These are phyloP conservation scores for Leptinotarsa haldemani DNA, from an alignment of 2,888 invertebrate genomes.

Conservation along the genomic window DNA sequence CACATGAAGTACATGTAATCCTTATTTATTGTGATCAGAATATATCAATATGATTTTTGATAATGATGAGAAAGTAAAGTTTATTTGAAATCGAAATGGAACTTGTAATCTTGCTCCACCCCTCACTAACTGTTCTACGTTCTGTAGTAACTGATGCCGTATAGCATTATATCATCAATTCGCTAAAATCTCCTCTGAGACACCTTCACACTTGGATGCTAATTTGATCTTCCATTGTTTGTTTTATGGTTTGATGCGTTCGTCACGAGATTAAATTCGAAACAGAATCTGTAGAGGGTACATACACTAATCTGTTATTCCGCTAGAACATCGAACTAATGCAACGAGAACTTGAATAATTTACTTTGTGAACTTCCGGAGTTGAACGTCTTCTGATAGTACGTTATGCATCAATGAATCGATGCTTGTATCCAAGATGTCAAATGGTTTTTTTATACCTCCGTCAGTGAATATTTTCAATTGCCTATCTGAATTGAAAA, in stretches of 20 bases:
- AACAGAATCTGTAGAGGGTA: constrained; percentile 25
- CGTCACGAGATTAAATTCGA: constrained; percentile 39
- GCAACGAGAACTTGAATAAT: constrained; percentile 40
- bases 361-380: constrained; percentile 28
- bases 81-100: too few relatives aligned
- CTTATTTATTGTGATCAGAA: too few relatives aligned
- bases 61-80: too few relatives aligned
- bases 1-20: too few relatives aligned
- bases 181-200: constrained; percentile 42
- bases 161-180: constrained; percentile 35
- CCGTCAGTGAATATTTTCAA: too few relatives aligned
- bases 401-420: constrained; percentile 10
- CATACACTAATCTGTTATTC: constrained; percentile 47
- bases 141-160: not conserved
- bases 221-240: constrained; percentile 46
- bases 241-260: constrained; percentile 38
- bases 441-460: not conserved
- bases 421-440: constrained; percentile 18
- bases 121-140: not conserved
- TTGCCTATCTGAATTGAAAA: too few relatives aligned
- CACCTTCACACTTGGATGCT: constrained; percentile 46
- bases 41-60: too few relatives aligned
- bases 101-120: not conserved
- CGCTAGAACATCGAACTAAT: constrained; percentile 42
- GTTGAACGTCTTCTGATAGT: constrained; percentile 29